Evolutionary conservation across 2,113 vertebrate species (phyloP), one percentile per base, ranked within the genome.

Genomic region (Microtus montanus): DNA sequence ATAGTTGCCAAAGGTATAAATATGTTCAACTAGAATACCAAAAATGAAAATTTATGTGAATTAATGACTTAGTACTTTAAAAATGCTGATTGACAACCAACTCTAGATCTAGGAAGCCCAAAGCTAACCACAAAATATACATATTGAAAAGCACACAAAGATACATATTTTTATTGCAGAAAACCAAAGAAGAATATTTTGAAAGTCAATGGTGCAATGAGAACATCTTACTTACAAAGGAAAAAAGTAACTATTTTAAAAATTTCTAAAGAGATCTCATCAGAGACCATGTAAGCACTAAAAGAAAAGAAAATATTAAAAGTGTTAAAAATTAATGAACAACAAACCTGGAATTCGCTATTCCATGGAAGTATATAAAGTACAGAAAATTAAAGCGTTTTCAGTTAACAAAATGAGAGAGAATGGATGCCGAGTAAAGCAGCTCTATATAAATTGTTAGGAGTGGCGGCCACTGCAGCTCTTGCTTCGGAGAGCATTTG

Each of bases 381-480:
- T 71, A 71, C 1, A 13, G 28, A 15, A 38, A 82, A 47, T 71
- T 3, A 87, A 58, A 49, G 68, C 20, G n/a, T 71, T 61, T 3
- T 70, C 30, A 70, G 30, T 44, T 19, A 92, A 75, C 12, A 54
- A 73, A 74, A 71, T 58, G 33, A 2, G 28, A 80, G 22, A 35
- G 4, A 71, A 49, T 82, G 71, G 4, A 73, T 24, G 47, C 1
- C 15, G 20, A 63, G 26, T 28, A 66, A 30, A 52, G 2, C 15
- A 74, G 15, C 30, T 20, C 33, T 28, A 10, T 10, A 52, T 11
- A 38, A 73, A 82, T 9, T 28, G 33, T 8, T 13, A 41, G 38
- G 9, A 33, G 17, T 47, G 5, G 28, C 0, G 0, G 66, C 17
- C 30, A 8, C 38, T 5, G 19, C 1, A 6, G 61, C 15, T 3